Base-by-base conservation (phyloP, 2,888 invertebrate species). In the Dasysyrphus tricinctus region DNA sequence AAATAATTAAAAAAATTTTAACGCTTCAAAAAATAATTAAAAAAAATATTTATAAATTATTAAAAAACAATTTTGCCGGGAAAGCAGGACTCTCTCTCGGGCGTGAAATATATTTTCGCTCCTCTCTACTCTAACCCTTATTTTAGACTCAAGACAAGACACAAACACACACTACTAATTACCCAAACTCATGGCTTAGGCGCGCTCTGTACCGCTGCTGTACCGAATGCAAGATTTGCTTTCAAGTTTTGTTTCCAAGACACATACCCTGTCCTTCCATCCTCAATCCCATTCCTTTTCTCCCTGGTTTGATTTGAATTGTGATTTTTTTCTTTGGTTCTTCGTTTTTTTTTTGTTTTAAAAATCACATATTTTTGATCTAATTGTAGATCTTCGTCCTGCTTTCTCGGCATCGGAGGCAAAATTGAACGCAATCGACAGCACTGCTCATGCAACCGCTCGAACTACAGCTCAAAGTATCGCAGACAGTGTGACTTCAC, bases 351-450 rank as follows among this genome's bases (percentile, higher is more conserved):
- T 88, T 88, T 89, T 81, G 7, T 61, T 92, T 67, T 90, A 69
- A 70, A 77, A 89, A 88, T 88, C 88, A 85, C 88, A 85, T 88
- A 88, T 88, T 84, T 82, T 88, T 84, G 77, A 90, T 92, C 91
- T 92, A 90, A 90, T 92, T 92, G 92, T 93, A 93, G 93, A 93
- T 93, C 92, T 91, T 89, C 92, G 92, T 92, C 92, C 93, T 93
- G 92, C 93, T 93, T 93, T 93, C 92, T 93, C 93, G 91, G 92
- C 92, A 90, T 91, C 92, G 88, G 91, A 90, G 90, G 90, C 91
- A 89, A 92, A 92, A 92, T 90, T 92, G 88, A 90, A 91, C 89
- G 89, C 89, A 76, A 78, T 69, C 51, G 88, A 86, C 42, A 77
- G 51, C 70, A 67, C 61, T 16, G 54, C 77, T 63, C 79, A 76